These are phyloP conservation scores for Dermochelys coriacea DNA, from an alignment of 2,797 vertebrate species.

Conservation along the genomic window DNA sequence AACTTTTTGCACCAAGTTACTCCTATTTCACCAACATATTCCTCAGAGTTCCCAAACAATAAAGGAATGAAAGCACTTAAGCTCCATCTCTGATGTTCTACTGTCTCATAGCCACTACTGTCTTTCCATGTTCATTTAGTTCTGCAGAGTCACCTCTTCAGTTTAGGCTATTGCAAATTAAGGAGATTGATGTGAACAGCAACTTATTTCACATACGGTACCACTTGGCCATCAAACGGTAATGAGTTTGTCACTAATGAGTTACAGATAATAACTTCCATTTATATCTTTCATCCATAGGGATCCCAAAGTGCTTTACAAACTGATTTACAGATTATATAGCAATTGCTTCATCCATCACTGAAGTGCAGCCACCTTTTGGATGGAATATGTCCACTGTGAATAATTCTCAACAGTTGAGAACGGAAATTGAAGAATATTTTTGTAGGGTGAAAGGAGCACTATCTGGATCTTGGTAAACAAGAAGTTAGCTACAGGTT, in stretches of 20 bases:
- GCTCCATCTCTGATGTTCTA: neutral
- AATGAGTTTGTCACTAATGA: conserved; percentile 34
- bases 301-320: conserved; percentile 12
- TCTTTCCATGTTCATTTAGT: neutral
- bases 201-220: conserved; percentile 42
- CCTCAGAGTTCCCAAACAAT: neutral
- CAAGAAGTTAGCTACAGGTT: neutral
- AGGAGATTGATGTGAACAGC: conserved; percentile 10
- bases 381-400: neutral
- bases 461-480: neutral
- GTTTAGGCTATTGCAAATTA: neutral
- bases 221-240: conserved; percentile 14
- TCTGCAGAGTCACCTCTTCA: neutral
- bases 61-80: neutral
- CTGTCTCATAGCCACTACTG: rapidly evolving
- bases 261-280: conserved; percentile 28
- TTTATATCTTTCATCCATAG: conserved; percentile 19
- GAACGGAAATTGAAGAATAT: neutral
- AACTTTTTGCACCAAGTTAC: conserved; percentile 11
- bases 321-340: conserved; percentile 25
- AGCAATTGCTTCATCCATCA: conserved; percentile 24
- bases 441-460: neutral
- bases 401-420: neutral
- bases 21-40: neutral
- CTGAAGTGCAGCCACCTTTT: neutral